Evolutionary conservation across 1,140 invertebrate genomes (phyloP).

Genomic region (Macrobrachium nipponense): DNA sequence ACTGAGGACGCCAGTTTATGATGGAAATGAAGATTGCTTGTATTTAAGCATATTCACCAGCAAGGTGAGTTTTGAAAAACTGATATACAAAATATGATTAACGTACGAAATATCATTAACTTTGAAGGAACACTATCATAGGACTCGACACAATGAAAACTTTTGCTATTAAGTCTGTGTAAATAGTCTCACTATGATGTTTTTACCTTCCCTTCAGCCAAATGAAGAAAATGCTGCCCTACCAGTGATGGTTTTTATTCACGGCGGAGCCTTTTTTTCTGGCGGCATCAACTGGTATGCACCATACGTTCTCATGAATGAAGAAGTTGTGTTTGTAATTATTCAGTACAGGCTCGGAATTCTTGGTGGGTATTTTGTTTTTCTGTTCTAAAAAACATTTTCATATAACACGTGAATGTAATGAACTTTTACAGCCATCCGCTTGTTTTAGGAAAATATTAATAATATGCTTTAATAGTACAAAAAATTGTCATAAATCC

Average conservation of each 20-base stretch:
- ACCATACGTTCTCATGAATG: constrained; percentile 7
- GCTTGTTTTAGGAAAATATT: background rate
- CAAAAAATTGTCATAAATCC: background rate
- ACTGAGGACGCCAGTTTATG: background rate
- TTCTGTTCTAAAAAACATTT: background rate
- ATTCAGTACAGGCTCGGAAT: constrained; percentile 21
- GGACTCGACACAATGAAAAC: background rate
- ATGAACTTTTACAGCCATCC: background rate
- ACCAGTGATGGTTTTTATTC: constrained; percentile 7
- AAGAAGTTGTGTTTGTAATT: background rate
- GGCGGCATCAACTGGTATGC: background rate
- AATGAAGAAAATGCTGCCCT: background rate
- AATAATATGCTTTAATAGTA: background rate
- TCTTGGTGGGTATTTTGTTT: background rate
- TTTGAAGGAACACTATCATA: background rate
- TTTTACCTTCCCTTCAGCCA: background rate
- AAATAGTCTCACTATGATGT: too few species aligned
- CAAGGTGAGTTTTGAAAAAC: background rate
- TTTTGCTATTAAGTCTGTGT: too few species aligned
- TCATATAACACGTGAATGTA: too few species aligned
- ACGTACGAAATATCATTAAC: background rate
- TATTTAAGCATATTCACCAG: background rate
- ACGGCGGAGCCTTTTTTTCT: background rate
- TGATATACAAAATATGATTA: too few species aligned
- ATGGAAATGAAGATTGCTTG: background rate